Conservation (phyloP, 2,888 invertebrate genomes). For the Ischnura elegans region DNA sequence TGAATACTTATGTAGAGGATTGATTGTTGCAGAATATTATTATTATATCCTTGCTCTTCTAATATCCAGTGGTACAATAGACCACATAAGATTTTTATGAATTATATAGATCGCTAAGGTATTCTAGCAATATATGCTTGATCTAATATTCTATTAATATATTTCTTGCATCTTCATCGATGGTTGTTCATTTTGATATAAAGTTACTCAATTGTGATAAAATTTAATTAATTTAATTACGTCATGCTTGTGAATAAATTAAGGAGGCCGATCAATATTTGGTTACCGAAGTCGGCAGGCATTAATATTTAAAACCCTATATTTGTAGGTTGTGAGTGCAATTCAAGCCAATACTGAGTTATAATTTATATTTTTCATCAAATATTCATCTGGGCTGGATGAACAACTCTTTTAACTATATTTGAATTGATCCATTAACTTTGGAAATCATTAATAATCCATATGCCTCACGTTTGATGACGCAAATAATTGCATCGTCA, state of each 20-base stretch:
- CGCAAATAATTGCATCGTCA: background rate
- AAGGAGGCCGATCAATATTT: background rate
- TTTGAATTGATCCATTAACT: background rate
- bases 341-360: background rate
- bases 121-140: too few relatives aligned
- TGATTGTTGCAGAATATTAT: too few relatives aligned
- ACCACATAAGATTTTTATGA: too few relatives aligned
- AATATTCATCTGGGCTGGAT: background rate
- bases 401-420: background rate
- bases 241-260: background rate
- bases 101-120: too few relatives aligned
- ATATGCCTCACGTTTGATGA: background rate
- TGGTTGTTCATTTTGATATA: too few relatives aligned
- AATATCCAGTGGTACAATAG: too few relatives aligned
- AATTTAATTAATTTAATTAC: background rate
- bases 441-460: background rate
- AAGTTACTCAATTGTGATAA: background rate
- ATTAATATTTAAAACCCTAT: background rate
- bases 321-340: background rate
- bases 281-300: background rate
- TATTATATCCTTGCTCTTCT: too few relatives aligned
- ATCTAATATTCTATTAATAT: too few relatives aligned
- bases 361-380: background rate
- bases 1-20: too few relatives aligned
- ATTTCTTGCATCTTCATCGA: too few relatives aligned